phyloP scores from a whole-genome alignment of 2,113 vertebrate genomes.

The Columba janthina region DNA sequence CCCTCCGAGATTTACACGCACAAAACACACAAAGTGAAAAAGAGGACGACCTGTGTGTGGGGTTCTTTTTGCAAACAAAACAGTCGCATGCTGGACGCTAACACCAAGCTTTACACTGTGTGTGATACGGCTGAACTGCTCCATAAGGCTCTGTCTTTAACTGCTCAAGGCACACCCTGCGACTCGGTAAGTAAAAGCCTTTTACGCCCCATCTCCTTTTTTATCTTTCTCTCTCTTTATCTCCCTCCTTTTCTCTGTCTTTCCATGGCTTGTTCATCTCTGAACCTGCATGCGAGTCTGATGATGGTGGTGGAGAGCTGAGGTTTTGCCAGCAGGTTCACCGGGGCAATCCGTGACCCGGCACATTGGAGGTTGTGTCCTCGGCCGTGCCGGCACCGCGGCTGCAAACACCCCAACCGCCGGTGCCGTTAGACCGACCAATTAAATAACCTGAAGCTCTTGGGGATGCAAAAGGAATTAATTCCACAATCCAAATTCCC shows the following conservation, averaged over 20 bases:
- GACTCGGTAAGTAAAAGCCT: conserved; percentile 88
- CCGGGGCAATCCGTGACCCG: neutral
- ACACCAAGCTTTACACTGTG: conserved; percentile 95
- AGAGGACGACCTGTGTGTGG: conserved; percentile 71
- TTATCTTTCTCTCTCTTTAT: conserved; percentile 41
- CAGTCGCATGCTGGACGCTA: conserved; percentile 95
- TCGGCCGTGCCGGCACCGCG: neutral
- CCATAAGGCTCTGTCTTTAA: conserved; percentile 87
- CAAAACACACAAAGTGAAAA: conserved; percentile 70
- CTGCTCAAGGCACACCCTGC: conserved; percentile 77
- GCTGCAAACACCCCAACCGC: neutral
- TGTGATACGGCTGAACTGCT: conserved; percentile 88
- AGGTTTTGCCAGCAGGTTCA: neutral
- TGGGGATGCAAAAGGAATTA: neutral
- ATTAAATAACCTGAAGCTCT: neutral
- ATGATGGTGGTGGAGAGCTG: neutral
- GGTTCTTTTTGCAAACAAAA: conserved; percentile 76
- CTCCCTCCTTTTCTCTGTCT: conserved; percentile 26
- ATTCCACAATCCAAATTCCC: neutral
- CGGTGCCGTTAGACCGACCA: neutral
- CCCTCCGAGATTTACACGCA: conserved; percentile 82
- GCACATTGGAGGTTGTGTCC: neutral
- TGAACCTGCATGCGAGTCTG: conserved; percentile 4
- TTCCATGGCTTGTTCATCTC: conserved; percentile 9
- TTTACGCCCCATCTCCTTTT: conserved; percentile 73